phyloP scores from a whole-genome alignment of 1,140 invertebrate genomes.

The Aphelinus certus region DNA sequence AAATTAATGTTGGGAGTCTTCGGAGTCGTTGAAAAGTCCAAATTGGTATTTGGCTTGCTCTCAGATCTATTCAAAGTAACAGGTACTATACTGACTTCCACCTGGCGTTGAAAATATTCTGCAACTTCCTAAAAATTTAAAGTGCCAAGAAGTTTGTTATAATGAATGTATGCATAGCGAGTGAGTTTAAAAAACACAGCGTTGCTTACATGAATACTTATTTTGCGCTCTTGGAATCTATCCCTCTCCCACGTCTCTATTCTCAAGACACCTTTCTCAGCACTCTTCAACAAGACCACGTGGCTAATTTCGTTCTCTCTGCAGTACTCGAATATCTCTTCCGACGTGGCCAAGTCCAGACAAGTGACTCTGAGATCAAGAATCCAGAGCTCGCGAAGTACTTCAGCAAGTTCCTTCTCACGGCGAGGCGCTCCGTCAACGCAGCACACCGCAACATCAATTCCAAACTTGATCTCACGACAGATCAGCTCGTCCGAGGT shows the following conservation, averaged over 20 bases:
- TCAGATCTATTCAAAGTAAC: slow-evolving; percentile 54
- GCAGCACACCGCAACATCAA: slow-evolving; percentile 75
- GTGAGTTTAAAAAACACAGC: no score
- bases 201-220: slow-evolving; percentile 59
- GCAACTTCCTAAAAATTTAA: slow-evolving; percentile 57
- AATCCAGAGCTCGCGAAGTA: slow-evolving; percentile 71
- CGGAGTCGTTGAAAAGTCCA: slow-evolving; percentile 46
- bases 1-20: slow-evolving; percentile 62
- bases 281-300: slow-evolving; percentile 75
- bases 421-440: slow-evolving; percentile 67
- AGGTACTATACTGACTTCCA: slow-evolving; percentile 47
- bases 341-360: slow-evolving; percentile 67
- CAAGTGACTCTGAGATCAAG: slow-evolving; percentile 68
- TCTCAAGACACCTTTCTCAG: slow-evolving; percentile 70
- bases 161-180: no score
- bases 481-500: slow-evolving; percentile 57
- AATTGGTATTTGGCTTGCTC: slow-evolving; percentile 54
- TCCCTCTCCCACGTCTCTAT: slow-evolving; percentile 72
- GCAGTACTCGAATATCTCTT: slow-evolving; percentile 77
- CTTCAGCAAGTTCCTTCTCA: slow-evolving; percentile 71
- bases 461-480: slow-evolving; percentile 52
- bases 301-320: slow-evolving; percentile 71
- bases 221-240: slow-evolving; percentile 72
- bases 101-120: slow-evolving; percentile 69
- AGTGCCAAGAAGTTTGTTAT: no score